Conservation (phyloP, 2,797 vertebrate genomes). For the Bradypodion ventrale region DNA sequence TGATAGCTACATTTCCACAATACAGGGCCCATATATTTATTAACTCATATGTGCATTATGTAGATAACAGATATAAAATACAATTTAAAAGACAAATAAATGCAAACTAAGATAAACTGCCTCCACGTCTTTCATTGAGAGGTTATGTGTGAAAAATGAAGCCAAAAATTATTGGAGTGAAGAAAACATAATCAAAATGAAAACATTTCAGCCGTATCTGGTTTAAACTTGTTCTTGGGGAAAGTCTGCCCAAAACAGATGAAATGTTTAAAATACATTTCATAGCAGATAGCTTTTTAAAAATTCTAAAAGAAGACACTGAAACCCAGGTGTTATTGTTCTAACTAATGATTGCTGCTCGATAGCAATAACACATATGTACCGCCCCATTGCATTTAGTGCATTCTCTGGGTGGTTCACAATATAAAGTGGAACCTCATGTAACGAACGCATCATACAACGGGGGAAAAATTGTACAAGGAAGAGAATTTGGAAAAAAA, state of each 20-base stretch:
- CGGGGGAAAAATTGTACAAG: no score
- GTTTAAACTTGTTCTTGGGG: conserved; percentile 40
- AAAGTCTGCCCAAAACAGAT: conserved; percentile 29
- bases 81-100: conserved; percentile 33
- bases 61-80: conserved; percentile 16
- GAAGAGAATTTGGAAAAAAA: no score
- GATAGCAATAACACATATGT: no score
- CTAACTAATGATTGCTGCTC: not conserved
- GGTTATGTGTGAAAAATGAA: conserved; percentile 38
- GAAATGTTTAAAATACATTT: conserved; percentile 20
- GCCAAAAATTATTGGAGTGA: not conserved
- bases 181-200: conserved; percentile 37
- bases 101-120: conserved; percentile 28
- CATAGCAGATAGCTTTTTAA: conserved; percentile 5
- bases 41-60: conserved; percentile 21
- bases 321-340: not conserved
- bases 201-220: conserved; percentile 41
- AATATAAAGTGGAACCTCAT: no score
- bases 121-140: not conserved
- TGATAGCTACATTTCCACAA: not conserved
- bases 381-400: no score
- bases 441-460: no score
- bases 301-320: not conserved
- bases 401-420: no score
- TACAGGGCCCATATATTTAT: not conserved